Base-by-base conservation (phyloP, 1,140 invertebrate species). In the Leptestheria dahalacensis region DNA sequence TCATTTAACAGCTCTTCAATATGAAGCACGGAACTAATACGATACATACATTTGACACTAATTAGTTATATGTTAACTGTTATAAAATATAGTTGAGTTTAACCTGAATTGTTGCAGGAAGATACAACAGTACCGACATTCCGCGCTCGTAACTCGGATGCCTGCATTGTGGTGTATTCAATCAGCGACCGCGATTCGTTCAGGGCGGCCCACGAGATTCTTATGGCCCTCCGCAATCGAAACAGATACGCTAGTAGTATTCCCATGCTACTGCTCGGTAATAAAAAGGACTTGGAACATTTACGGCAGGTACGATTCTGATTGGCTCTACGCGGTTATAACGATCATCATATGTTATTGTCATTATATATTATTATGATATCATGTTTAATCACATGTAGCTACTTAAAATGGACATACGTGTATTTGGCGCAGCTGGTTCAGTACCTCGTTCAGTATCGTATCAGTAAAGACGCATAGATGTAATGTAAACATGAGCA, bases 221-320 rank as follows among this genome's bases (percentile, higher is more conserved):
- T 85, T 48, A 75, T 77, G 25, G 74, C 76, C 51, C 72, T 86
- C 6, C 72, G 59, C 25, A 61, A 47, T 41, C 46, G 21, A 25
- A 18, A 49, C 48, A 58, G 25, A 26, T 24, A 15, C 58, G 52
- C 21, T 49, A 61, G 21, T 55, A 57, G 18, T 24, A 56, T 62
- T 52, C 78, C 83, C 0, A 77, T 81, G 2, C 73, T 79, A 52
- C 70, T 88, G 20, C 68, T 87, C 12, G 85, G 77, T 54, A 88
- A 88, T 71, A 88, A 86, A 69, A 79, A 77, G 2, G 85, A 87
- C 71, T 73, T 87, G 61, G 84, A 85, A 69, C 84, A 86, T 70
- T 72, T 85, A 21, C 72, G 85, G 77, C 74, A 81, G 74, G 82
- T 83, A 67, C 74, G 72, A 24, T 68, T 61, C 51, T 58, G 23